Evolutionary conservation across 2,797 vertebrate genomes (phyloP), one percentile per base, ranked within the genome.

Genomic region (Pagetopsis macropterus): DNA sequence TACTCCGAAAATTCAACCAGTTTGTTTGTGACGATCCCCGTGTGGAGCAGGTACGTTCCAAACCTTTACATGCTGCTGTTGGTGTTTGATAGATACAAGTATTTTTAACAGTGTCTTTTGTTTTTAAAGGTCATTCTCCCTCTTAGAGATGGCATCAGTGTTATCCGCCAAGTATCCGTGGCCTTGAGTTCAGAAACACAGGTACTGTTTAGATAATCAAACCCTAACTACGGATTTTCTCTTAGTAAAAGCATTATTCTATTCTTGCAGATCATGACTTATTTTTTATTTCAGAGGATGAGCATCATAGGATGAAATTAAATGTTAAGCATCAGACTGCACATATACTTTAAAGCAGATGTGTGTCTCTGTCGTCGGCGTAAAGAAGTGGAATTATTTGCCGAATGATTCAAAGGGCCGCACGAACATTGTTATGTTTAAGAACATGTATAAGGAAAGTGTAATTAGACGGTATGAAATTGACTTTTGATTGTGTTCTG

Each of bases 1-100:
- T 93, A 43, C 88, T 96, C 74, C 87, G 92, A 83, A 89, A 95
- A 75, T 93, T 94, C 91, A 95, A 95, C 86, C 67, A 90, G 85
- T 91, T 94, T 84, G 94, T 95, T 78, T 86, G 85, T 44, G 82
- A 79, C 66, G 92, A 95, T 89, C 91, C 88, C 58, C 86, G 89
- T 9, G 91, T 95, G 67, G 93, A 95, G 81, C 94, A 95, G 93
- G 94, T 96, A 64, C 23, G 16, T 59, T 43, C 60, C 5, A 58
- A 16, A 27, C 1, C 10, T 21, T 41, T 12, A 13, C 10, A 1
- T 27, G 11, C 17, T 56, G 3, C 33, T 55, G 4, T 17, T 13
- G 41, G 17, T 11, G 40, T 77, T 33, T 61, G 13, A n/a, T 16
- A 16, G 1, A 6, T 40, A 3, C 27, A 7, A 9, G 33, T 55